Base-by-base conservation (phyloP, 2,888 invertebrate species). In the Drymonia ruficornis region DNA sequence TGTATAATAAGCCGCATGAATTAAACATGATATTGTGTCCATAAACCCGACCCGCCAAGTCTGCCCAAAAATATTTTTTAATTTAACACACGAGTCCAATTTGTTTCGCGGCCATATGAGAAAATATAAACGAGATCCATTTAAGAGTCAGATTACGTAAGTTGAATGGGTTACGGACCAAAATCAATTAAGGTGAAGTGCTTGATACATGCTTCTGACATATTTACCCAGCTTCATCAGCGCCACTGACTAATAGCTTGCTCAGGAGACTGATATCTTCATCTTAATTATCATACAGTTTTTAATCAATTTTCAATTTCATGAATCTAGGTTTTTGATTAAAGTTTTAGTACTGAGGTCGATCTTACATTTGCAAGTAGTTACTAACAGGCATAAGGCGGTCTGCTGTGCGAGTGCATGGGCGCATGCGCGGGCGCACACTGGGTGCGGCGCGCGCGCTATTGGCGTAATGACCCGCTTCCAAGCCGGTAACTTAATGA, bases 401-500 rank as follows among this genome's bases (percentile, higher is more conserved):
- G n/a, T 36, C n/a, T n/a, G 36, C 36, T 36, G 36, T 36, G 34
- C 34, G 13, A 4, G 16, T 16, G 40, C 16, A 40, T 16, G 11
- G 4, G 40, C n/a, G 40, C 40, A n/a, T 40, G 40, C 11, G 40
- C 18, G 28, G 19, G 45, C 45, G 28, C 34, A 34, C 13, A 31
- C 18, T 18, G 34, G 47, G 31, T 13, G 34, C 31, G 31, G 31
- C 34, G 47, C 18, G 15, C 13, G 47, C 47, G 46, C 46, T 34
- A 28, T 31, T 12, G n/a, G 0, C 47, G 13, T 47, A 13, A 47
- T 47, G 47, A 47, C 47, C 47, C 47, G 16, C 31, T 47, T 47
- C 47, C 47, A 47, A 7, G 9, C 16, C 3, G 18, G 11, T 12
- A 16, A n/a, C 34, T 47, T 46, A 34, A 47, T 16, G 12, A 12